A percentile compares a stretch with the other conserved stretches of the same genome.
Evolutionary conservation across 2,113 vertebrate genomes (phyloP).

Genomic region (Oreochromis spilurus): DNA sequence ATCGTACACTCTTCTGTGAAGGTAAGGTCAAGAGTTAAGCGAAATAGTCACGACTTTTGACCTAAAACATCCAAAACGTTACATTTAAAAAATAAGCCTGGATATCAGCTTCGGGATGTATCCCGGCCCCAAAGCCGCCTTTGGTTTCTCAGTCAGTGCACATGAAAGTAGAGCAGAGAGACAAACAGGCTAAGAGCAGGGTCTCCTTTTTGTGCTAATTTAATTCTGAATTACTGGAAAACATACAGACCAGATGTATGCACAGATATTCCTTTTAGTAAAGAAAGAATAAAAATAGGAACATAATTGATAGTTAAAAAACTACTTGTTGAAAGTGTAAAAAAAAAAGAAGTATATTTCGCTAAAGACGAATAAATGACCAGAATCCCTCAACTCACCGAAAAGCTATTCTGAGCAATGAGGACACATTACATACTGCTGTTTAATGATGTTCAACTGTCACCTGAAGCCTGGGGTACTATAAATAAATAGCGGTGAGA

Average conservation of each 20-base stretch:
- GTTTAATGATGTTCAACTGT: neutral
- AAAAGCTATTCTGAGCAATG: neutral
- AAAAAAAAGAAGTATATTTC: neutral
- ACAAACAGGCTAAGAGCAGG: conserved; percentile 2
- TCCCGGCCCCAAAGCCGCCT: neutral
- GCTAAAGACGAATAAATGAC: neutral
- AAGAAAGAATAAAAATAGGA: neutral
- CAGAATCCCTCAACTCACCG: neutral
- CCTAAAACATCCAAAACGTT: neutral
- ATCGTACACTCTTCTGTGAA: neutral
- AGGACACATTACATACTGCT: neutral
- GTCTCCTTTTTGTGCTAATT: conserved; percentile 32
- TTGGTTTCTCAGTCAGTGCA: conserved; percentile 39
- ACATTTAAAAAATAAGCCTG: neutral
- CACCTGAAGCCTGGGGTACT: conserved; percentile 22
- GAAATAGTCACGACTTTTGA: neutral
- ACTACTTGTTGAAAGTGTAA: neutral
- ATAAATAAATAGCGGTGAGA: conserved; percentile 30
- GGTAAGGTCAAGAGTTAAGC: neutral
- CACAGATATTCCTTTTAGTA: conserved; percentile 2
- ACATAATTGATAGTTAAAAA: neutral
- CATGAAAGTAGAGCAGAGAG: conserved; percentile 8
- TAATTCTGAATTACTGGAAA: conserved; percentile 14
- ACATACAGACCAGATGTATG: neutral
- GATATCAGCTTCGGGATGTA: conserved; percentile 35